Conservation (phyloP, 2,888 invertebrate genomes). For the Sinopyrophorus schimmeli region DNA sequence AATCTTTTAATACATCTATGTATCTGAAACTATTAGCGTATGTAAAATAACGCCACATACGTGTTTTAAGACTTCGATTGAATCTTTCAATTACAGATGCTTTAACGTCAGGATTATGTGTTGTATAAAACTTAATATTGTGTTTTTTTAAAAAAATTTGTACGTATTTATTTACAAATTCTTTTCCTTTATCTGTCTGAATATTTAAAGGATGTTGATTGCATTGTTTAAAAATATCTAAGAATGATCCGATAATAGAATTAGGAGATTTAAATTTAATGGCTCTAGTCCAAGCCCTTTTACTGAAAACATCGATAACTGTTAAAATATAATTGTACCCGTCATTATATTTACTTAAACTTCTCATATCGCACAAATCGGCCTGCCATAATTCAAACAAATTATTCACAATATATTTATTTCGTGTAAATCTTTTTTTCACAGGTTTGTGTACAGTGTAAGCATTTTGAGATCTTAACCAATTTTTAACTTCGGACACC, state of each 20-base stretch:
- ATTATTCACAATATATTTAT: slow-evolving; percentile 3
- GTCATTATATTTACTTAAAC: background rate
- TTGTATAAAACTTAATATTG: background rate
- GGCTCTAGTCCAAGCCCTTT: background rate
- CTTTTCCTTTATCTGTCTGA: slow-evolving; percentile 6
- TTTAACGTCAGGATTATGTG: background rate
- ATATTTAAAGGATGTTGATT: background rate
- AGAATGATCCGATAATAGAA: background rate
- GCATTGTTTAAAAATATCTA: background rate
- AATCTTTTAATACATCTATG: slow-evolving; percentile 36
- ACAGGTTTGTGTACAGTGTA: slow-evolving; percentile 1
- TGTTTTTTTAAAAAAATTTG: slow-evolving; percentile 7
- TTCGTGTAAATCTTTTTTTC: slow-evolving; percentile 1
- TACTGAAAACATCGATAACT: background rate
- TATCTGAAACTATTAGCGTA: slow-evolving; percentile 35
- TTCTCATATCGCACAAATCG: background rate
- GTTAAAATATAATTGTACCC: background rate
- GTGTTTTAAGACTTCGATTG: slow-evolving; percentile 4
- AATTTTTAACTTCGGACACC: slow-evolving; percentile 21
- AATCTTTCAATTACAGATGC: slow-evolving; percentile 1
- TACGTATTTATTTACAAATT: background rate
- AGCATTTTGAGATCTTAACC: background rate
- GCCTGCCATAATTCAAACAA: background rate
- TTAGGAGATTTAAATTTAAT: background rate
- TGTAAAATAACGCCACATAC: no score